A percentile compares a stretch with the other conserved stretches of the same genome.
Evolutionary conservation across 2,797 vertebrate species (phyloP).

Genomic region (Tragopan temminckii): DNA sequence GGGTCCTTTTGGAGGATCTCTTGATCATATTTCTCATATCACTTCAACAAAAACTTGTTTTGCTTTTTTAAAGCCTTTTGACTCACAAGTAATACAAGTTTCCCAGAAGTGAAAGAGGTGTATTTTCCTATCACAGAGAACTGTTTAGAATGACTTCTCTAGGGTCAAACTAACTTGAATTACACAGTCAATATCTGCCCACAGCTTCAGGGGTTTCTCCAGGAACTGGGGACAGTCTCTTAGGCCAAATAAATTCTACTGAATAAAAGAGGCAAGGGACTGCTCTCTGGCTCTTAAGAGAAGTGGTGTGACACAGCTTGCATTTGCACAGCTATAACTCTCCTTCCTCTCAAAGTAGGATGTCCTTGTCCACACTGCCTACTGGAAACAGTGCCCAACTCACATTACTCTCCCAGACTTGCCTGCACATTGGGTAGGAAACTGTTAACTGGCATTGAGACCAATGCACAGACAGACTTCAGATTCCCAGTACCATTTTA

Average conservation of each 20-base stretch:
- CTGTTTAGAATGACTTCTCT: constrained; percentile 51
- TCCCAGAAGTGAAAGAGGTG: constrained; percentile 41
- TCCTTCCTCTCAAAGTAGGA: background rate
- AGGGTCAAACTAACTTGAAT: constrained; percentile 71
- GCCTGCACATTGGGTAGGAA: background rate
- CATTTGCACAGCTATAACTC: background rate
- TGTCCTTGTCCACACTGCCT: background rate
- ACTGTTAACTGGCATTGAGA: background rate
- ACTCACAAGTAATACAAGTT: constrained; percentile 35
- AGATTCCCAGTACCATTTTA: background rate
- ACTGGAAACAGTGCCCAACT: background rate
- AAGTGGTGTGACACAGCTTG: background rate
- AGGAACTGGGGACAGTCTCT: constrained; percentile 4
- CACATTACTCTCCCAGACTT: background rate
- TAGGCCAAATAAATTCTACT: constrained; percentile 54
- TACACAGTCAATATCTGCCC: constrained; percentile 51
- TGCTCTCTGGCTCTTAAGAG: background rate
- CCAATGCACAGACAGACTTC: background rate
- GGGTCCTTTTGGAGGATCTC: constrained; percentile 15
- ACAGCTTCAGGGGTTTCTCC: constrained; percentile 18
- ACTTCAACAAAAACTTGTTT: constrained; percentile 11
- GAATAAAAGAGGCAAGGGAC: constrained; percentile 46
- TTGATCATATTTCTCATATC: background rate
- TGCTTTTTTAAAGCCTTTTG: constrained; percentile 34
- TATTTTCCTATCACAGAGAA: constrained; percentile 50